Conservation (phyloP, 2,113 vertebrate species). For the Isichthys henryi region DNA sequence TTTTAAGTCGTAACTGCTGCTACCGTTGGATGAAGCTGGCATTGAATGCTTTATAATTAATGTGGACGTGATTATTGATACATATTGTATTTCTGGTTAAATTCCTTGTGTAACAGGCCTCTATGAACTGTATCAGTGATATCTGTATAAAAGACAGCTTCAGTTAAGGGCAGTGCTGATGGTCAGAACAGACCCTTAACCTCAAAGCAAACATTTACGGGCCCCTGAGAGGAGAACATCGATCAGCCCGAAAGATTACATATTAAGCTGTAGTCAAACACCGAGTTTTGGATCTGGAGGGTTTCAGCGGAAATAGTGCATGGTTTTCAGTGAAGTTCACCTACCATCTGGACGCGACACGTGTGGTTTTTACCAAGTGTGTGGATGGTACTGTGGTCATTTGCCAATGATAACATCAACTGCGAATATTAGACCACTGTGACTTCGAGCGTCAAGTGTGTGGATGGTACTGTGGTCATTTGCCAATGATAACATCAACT, state of each 20-base stretch:
- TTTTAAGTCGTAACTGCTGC: background rate
- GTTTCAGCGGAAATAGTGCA: background rate
- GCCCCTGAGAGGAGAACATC: background rate
- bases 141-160: background rate
- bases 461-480: background rate
- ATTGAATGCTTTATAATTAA: background rate
- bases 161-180: background rate
- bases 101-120: background rate
- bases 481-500: background rate
- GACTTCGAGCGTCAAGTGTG: background rate
- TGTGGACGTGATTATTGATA: background rate
- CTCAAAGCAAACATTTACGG: constrained; percentile 44
- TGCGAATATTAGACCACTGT: background rate
- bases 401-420: background rate
- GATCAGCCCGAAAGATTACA: constrained; percentile 45
- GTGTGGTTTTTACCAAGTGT: background rate
- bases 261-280: constrained; percentile 50
- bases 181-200: background rate
- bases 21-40: background rate
- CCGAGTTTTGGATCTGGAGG: background rate
- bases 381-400: background rate
- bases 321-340: background rate
- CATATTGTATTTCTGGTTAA: background rate
- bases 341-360: background rate
- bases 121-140: background rate